Base-by-base conservation (phyloP, 2,797 vertebrate genomes). In the Lepilemur septentrionalis region DNA sequence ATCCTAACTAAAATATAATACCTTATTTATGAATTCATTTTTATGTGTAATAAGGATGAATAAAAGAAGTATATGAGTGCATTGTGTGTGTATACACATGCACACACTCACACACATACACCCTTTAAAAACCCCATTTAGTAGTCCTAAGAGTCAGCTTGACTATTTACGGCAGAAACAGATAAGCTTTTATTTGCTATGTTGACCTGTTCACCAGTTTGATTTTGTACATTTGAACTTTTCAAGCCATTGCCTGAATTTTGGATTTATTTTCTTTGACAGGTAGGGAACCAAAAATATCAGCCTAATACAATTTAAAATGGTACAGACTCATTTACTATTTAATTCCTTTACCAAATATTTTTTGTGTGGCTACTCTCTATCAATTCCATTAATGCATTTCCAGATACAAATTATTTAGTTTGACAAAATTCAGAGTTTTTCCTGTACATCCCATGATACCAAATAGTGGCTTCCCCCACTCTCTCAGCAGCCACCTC, bases 401-500 rank as follows among this genome's bases (percentile, higher is more conserved):
- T 87, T 95, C 79, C 90, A 84, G 46, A 89, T 70, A 84, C 63
- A 94, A 84, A 59, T 72, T 28, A 88, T 61, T 85, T 61, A 82
- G 55, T 35, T 43, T 79, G 38, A 89, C 73, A 94, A 96, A 97
- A 97, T 95, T 85, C 55, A 96, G 83, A 95, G 13, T 57, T 86
- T 93, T 95, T 86, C 41, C 55, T n/a, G 95, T 93, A 87, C 93
- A 93, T 43, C 92, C 55, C 63, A 12, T 75, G 82, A 81, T 38
- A 80, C 91, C 91, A 95, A 75, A 65, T 83, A 69, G 59, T 96
- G 13, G 93, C 0, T 15, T 96, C 97, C 96, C 79, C 89, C 86
- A 72, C 96, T 96, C 96, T 97, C 89, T 80, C 84, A 97, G 96
- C 97, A 98, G 97, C 97, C 97, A 97, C 97, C 97, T 98, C 97